Evolutionary conservation across 2,113 vertebrate species (phyloP), one percentile per base, ranked within the genome.

Genomic region (Sinosuthora webbiana): DNA sequence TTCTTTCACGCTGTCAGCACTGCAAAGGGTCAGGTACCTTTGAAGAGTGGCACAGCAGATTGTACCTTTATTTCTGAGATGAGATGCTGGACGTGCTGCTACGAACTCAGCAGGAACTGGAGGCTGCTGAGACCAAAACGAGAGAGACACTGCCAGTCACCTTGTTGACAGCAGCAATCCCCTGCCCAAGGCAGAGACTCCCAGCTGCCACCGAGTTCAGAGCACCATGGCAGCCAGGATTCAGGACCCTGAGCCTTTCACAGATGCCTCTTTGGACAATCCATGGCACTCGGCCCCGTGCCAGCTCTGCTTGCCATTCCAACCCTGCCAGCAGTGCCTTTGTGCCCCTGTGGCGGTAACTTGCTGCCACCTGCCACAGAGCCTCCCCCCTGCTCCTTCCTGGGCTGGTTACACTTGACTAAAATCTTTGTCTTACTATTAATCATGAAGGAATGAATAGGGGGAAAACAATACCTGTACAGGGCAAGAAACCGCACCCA

Each of bases 281-380:
- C 85, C 62, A 19, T 5, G 14, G 84, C 62, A 65, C 49, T n/a
- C 11, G 62, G 90, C 75, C 60, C 86, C 0, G 3, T 31, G 86
- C 90, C 94, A 93, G 76, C 90, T 62, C 86, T 11, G 15, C 42
- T 57, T 62, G 71, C 79, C 67, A 35, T 53, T 77, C 62, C 50
- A 42, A 20, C 39, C 79, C 90, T 4, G 16, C 82, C 3, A 0
- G 78, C 62, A 10, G 33, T 42, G 88, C 73, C 82, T 84, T 27
- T 79, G 67, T 15, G 3, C 50, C 88, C 85, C 94, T 45, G 74
- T 27, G 62, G 90, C 0, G 17, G 93, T 25, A 9, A 80, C 81
- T 89, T 71, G 67, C 82, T 69, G 92, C 63, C 85, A 93, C 88
- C 95, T 88, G 83, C 94, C 39, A 83, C 83, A 87, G 53, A 87